These are phyloP conservation scores for Zygaena filipendulae DNA, from an alignment of 2,888 invertebrate genomes.

Conservation along the genomic window DNA sequence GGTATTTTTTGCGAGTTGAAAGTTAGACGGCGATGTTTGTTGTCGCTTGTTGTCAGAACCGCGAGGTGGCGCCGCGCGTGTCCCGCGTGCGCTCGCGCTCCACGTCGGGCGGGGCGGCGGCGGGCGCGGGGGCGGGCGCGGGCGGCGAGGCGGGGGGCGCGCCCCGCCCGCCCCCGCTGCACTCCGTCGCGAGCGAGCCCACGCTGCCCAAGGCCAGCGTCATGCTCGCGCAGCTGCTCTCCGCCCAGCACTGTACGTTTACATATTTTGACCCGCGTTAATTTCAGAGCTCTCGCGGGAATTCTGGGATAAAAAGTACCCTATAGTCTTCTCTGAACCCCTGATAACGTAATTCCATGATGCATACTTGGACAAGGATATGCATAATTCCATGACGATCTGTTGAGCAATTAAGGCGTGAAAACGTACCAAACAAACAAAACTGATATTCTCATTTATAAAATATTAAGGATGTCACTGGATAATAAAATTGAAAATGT, in stretches of 20 bases:
- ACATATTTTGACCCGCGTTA: too few species aligned
- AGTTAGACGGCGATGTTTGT: too few species aligned
- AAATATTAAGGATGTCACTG: too few species aligned
- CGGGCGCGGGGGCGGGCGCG: constrained; percentile 38
- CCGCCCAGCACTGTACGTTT: constrained; percentile 71
- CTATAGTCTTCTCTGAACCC: too few species aligned
- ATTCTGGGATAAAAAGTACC: too few species aligned
- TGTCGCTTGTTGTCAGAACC: constrained; percentile 28
- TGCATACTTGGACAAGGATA: neutral
- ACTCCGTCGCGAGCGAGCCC: constrained; percentile 82
- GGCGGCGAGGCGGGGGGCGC: constrained; percentile 56
- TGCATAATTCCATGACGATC: too few species aligned
- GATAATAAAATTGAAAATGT: too few species aligned
- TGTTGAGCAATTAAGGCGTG: too few species aligned
- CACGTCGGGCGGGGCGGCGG: constrained; percentile 30
- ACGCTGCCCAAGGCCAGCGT: constrained; percentile 78
- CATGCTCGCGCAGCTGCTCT: constrained; percentile 84
- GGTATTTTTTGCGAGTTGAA: too few species aligned
- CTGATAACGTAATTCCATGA: constrained; percentile 8
- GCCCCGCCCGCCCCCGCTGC: constrained; percentile 69
- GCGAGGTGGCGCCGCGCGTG: constrained; percentile 33
- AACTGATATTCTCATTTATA: too few species aligned
- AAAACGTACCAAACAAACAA: too few species aligned
- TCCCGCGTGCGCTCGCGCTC: constrained; percentile 50
- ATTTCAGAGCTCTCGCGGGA: too few species aligned